phyloP scores from a whole-genome alignment of 1,140 invertebrate species.

The Pachyrhynchus sulphureomaculatus region DNA sequence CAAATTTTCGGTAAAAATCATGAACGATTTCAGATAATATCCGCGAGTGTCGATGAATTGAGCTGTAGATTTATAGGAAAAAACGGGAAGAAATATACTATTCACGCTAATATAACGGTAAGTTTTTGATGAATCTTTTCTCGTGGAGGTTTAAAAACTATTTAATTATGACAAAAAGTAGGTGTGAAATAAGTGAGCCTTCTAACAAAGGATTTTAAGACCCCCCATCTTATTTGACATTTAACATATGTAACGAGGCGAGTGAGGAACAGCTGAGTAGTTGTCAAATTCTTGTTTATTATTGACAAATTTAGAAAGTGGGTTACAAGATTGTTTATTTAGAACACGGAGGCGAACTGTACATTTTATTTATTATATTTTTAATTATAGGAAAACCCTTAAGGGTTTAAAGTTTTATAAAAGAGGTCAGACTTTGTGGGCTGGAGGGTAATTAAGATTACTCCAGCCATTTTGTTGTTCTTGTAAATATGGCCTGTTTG shows the following conservation, averaged over 20 bases:
- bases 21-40: constrained; percentile 95
- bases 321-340: constrained; percentile 1
- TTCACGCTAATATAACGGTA: constrained; percentile 98
- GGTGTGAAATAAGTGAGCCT: background rate
- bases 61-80: constrained; percentile 94
- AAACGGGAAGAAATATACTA: constrained; percentile 93
- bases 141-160: background rate
- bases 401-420: too few relatives aligned
- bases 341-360: background rate
- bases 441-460: too few relatives aligned
- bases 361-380: background rate
- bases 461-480: background rate
- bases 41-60: constrained; percentile 97
- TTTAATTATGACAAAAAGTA: background rate
- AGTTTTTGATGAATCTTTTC: constrained; percentile 53
- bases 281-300: constrained; percentile 18
- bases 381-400: too few relatives aligned
- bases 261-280: constrained; percentile 35
- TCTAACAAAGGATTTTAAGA: constrained; percentile 41
- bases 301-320: constrained; percentile 31
- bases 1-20: constrained; percentile 92
- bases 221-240: constrained; percentile 42
- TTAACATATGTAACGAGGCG: constrained; percentile 43
- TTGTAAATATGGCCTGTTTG: background rate
- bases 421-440: too few relatives aligned